phyloP scores from a whole-genome alignment of 2,113 vertebrate species.

The Peromyscus leucopus region DNA sequence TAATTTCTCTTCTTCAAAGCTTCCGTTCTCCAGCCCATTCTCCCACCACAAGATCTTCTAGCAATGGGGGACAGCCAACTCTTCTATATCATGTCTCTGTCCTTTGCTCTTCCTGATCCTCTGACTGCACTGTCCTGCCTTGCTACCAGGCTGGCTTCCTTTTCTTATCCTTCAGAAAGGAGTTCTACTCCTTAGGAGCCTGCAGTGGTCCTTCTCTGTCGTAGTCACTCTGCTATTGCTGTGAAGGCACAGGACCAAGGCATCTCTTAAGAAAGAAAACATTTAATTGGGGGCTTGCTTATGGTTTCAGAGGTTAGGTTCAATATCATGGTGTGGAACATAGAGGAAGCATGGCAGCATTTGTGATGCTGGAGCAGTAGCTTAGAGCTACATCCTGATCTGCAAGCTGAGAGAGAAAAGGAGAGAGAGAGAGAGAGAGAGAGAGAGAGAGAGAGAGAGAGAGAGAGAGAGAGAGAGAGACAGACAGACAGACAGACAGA shows the following conservation, averaged over 20 bases:
- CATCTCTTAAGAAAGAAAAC: not conserved
- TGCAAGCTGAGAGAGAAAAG: no score
- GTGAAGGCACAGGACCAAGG: not conserved
- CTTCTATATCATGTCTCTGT: not conserved
- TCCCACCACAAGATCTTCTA: not conserved
- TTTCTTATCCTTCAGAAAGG: not conserved
- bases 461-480: not conserved
- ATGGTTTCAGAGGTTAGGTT: not conserved
- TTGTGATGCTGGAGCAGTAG: not conserved
- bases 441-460: not conserved
- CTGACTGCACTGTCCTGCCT: accelerated
- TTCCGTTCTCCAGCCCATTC: not conserved
- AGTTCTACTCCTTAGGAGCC: not conserved
- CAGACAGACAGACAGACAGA: not conserved
- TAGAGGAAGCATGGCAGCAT: not conserved
- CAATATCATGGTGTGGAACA: no score
- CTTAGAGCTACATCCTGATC: not conserved
- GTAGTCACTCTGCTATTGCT: not conserved
- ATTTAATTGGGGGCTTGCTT: not conserved
- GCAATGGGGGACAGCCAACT: accelerated
- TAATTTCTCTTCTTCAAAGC: not conserved
- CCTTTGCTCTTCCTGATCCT: not conserved
- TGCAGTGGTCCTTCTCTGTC: not conserved
- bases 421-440: not conserved
- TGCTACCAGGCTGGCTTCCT: not conserved